phyloP scores from a whole-genome alignment of 1,140 invertebrate species.

The Lordiphosa stackelbergi region DNA sequence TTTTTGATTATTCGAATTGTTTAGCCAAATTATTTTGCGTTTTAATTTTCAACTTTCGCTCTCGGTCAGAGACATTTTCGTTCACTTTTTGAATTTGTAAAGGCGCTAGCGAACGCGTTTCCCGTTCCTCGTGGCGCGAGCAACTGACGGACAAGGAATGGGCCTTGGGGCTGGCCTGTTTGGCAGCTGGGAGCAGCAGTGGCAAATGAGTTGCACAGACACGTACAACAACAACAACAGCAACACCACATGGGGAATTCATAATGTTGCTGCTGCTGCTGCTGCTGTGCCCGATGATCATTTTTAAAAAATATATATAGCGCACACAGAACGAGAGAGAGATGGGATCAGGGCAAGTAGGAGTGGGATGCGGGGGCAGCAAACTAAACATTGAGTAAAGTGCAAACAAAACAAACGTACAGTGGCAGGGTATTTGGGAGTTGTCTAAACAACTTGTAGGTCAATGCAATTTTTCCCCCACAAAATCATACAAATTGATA shows the following conservation, averaged over 20 bases:
- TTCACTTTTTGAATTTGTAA: conserved; percentile 8
- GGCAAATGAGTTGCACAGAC: conserved; percentile 41
- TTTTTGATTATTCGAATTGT: conserved; percentile 16
- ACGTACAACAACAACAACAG: conserved; percentile 30
- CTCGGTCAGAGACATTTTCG: conserved; percentile 11
- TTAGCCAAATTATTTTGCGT: conserved; percentile 55
- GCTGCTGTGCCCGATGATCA: conserved; percentile 34
- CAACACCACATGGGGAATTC: conserved; percentile 42
- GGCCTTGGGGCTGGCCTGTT: conserved; percentile 44
- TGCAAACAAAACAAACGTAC: conserved; percentile 36
- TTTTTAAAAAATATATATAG: conserved; percentile 55
- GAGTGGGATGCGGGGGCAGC: neutral
- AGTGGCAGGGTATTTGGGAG: conserved; percentile 40
- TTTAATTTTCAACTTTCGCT: conserved; percentile 47
- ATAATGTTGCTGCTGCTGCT: conserved; percentile 37
- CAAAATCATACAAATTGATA: conserved; percentile 7
- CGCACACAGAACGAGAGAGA: conserved; percentile 13
- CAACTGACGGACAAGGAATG: conserved; percentile 65
- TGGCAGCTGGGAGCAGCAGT: conserved; percentile 51
- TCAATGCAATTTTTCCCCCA: conserved; percentile 38
- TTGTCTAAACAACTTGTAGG: conserved; percentile 37
- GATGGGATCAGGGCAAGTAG: neutral
- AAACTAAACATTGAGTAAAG: conserved; percentile 10
- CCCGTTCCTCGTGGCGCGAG: conserved; percentile 51
- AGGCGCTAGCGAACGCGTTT: conserved; percentile 27